Evolutionary conservation across 2,797 vertebrate species (phyloP).

Genomic region (Platyrinchus mystaceus): DNA sequence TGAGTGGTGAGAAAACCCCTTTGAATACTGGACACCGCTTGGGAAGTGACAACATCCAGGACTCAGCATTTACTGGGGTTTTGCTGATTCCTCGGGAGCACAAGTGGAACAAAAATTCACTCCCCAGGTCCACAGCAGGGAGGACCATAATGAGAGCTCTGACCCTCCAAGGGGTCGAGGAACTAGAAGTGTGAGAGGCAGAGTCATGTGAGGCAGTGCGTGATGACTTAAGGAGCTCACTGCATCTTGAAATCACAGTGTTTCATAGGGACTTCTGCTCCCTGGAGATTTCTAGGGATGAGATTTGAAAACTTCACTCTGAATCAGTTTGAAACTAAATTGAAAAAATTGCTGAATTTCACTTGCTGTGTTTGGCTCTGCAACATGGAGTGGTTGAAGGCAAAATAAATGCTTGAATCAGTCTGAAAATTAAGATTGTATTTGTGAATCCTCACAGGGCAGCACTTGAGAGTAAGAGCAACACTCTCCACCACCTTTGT

Average conservation of each 20-base stretch:
- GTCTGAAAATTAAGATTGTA: background rate
- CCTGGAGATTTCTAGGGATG: background rate
- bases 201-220: background rate
- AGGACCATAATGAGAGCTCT: background rate
- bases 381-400: background rate
- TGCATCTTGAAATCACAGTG: background rate
- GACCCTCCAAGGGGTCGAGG: background rate
- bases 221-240: background rate
- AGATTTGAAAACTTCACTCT: background rate
- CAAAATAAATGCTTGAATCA: background rate
- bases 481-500: background rate
- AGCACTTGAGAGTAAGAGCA: background rate
- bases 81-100: background rate
- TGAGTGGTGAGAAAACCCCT: background rate
- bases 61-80: background rate
- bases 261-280: background rate
- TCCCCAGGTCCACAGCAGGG: background rate
- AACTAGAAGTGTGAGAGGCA: background rate
- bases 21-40: background rate
- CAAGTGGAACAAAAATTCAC: accelerated
- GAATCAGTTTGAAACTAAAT: background rate
- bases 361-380: background rate
- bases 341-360: background rate
- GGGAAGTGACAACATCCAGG: background rate
- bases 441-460: background rate